Base-by-base conservation (phyloP, 2,797 vertebrate genomes). In the Cyprinella venusta region DNA sequence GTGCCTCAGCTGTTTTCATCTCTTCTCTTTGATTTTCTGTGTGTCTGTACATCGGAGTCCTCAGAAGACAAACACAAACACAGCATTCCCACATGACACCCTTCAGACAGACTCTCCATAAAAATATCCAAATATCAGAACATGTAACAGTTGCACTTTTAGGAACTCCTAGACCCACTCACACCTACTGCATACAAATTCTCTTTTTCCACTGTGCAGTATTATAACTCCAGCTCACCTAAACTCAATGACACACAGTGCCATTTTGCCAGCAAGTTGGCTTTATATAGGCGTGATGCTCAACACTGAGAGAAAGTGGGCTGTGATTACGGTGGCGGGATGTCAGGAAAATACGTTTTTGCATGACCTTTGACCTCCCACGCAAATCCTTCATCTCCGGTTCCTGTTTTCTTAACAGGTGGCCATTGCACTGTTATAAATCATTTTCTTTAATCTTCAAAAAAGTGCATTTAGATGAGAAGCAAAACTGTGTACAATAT, bases 11-110 rank as follows among this genome's bases (percentile, higher is more conserved):
- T 78, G 82, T 83, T 83, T 82, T 77, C 75, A 78, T 85, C 80
- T 82, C 67, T 48, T 74, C 38, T 56, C 77, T 86, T 86, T 86
- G 85, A 86, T 86, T 82, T 70, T 70, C 63, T 83, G 77, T 83
- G 77, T 79, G 78, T 79, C 70, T 80, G 85, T 80, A 83, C 81
- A 86, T 82, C 81, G 76, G 69, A 72, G 77, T 45, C 52, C 61
- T 86, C 69, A 21, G 45, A 67, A 82, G 59, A 80, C 77, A 50
- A 80, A 76, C 48, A 80, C 54, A 80, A 64, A 80, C 64, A 86
- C 65, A 77, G 81, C 40, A 36, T 64, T 71, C 82, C 79, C 79
- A 48, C 71, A 72, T 45, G 65, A 67, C 82, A 38, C 38, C 26
- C 68, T 48, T 38, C 19, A 74, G 42, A 86, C 48, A 72, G 24